phyloP scores from a whole-genome alignment of 2,888 invertebrate genomes.

The Amphimallon solstitiale region DNA sequence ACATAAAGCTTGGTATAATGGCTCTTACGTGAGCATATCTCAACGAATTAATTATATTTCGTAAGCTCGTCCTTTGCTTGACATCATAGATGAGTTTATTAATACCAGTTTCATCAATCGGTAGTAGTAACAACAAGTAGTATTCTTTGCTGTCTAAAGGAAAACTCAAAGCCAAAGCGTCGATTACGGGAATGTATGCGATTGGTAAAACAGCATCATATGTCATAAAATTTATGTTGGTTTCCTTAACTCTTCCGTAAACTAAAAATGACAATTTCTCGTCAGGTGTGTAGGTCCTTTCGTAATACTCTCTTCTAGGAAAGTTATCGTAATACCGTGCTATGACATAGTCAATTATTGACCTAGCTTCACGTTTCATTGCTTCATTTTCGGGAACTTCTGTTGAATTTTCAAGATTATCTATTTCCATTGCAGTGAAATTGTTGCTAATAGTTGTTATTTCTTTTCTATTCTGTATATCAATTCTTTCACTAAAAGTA shows the following conservation, averaged over 20 bases:
- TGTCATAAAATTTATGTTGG: conserved; percentile 73
- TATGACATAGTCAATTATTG: conserved; percentile 60
- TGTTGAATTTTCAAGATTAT: background rate
- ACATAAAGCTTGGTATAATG: conserved; percentile 81
- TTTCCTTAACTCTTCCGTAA: conserved; percentile 63
- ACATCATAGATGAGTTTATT: conserved; percentile 73
- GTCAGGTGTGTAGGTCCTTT: conserved; percentile 48
- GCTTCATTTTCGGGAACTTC: conserved; percentile 6
- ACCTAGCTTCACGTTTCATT: conserved; percentile 48
- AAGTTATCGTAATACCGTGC: conserved; percentile 57
- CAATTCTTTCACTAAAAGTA: background rate
- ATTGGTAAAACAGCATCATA: conserved; percentile 83
- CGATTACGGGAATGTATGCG: conserved; percentile 76
- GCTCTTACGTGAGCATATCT: conserved; percentile 78
- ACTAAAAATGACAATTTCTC: conserved; percentile 58
- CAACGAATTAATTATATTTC: conserved; percentile 74
- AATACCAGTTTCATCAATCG: conserved; percentile 70
- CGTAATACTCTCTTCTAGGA: conserved; percentile 31
- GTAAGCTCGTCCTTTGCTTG: conserved; percentile 70
- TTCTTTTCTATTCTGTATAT: background rate
- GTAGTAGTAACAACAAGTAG: conserved; percentile 79
- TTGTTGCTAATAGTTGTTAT: background rate
- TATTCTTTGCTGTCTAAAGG: conserved; percentile 84
- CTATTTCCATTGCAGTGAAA: background rate
- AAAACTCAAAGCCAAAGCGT: conserved; percentile 78